These are phyloP conservation scores for Nasonovia ribisnigri DNA, from an alignment of 2,888 invertebrate species.

Conservation along the genomic window DNA sequence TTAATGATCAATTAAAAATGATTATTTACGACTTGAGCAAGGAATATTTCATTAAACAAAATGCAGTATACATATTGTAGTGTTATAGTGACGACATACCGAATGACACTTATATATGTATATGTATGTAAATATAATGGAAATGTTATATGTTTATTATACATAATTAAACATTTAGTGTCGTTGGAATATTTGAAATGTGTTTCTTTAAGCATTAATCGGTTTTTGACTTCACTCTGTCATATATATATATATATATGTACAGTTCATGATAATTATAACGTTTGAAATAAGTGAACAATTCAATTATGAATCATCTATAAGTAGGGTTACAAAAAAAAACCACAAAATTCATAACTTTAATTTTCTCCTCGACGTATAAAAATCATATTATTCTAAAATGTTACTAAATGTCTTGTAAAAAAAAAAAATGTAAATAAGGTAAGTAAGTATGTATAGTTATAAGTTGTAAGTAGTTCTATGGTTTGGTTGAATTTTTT, in stretches of 20 bases:
- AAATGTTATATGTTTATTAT: slow-evolving; percentile 43
- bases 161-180: slow-evolving; percentile 50
- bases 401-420: not conserved
- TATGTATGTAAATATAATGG: slow-evolving; percentile 21
- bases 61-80: not conserved
- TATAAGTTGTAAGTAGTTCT: not conserved
- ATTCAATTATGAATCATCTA: not conserved
- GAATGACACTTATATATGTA: not conserved
- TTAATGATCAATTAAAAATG: slow-evolving; percentile 57
- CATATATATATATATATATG: not conserved
- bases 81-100: slow-evolving; percentile 27
- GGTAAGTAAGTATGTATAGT: not conserved
- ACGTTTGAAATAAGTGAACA: not conserved
- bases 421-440: not conserved
- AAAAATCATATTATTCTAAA: not conserved
- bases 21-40: slow-evolving; percentile 54
- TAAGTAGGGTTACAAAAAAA: not conserved
- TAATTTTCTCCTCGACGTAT: not conserved
- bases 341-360: not conserved
- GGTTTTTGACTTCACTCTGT: slow-evolving; percentile 3
- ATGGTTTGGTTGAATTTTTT: not conserved
- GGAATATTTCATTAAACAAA: slow-evolving; percentile 46
- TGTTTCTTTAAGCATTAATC: slow-evolving; percentile 23
- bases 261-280: slow-evolving; percentile 12
- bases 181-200: not conserved